phyloP scores from a whole-genome alignment of 2,888 invertebrate genomes.

The Tupiocoris notatus region DNA sequence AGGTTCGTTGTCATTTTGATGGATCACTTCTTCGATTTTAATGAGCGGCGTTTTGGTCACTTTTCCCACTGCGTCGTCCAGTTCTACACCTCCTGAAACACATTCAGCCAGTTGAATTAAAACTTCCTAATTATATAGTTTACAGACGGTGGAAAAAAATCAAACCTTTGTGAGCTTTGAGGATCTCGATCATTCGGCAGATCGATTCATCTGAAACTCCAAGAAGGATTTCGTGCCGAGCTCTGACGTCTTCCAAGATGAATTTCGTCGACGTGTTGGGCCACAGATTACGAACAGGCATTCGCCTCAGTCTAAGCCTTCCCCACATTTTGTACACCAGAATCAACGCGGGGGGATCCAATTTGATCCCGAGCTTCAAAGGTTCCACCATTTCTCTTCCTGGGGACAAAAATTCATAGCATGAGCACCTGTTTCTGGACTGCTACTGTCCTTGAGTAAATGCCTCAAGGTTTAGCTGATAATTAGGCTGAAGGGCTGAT shows the following conservation, averaged over 20 bases:
- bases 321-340: constrained; percentile 42
- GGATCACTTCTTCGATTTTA: not conserved
- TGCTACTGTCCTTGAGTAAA: not conserved
- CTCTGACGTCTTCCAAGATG: constrained; percentile 43
- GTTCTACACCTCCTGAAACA: not conserved
- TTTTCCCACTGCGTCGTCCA: not conserved
- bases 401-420: not conserved
- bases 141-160: not conserved
- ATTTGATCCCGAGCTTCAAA: constrained; percentile 36
- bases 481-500: too few relatives aligned
- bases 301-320: constrained; percentile 38
- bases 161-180: constrained; percentile 39
- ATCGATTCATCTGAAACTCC: constrained; percentile 35
- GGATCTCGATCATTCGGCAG: constrained; percentile 43
- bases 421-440: not conserved
- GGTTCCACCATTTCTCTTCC: constrained; percentile 31
- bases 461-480: too few relatives aligned
- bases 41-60: not conserved
- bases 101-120: too few relatives aligned
- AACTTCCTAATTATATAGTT: too few relatives aligned
- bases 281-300: constrained; percentile 44
- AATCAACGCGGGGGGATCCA: constrained; percentile 38
- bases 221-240: constrained; percentile 40
- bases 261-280: constrained; percentile 39
- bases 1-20: constrained; percentile 14